Evolutionary conservation across 2,888 invertebrate species (phyloP).

Genomic region (Melanophora roralis): DNA sequence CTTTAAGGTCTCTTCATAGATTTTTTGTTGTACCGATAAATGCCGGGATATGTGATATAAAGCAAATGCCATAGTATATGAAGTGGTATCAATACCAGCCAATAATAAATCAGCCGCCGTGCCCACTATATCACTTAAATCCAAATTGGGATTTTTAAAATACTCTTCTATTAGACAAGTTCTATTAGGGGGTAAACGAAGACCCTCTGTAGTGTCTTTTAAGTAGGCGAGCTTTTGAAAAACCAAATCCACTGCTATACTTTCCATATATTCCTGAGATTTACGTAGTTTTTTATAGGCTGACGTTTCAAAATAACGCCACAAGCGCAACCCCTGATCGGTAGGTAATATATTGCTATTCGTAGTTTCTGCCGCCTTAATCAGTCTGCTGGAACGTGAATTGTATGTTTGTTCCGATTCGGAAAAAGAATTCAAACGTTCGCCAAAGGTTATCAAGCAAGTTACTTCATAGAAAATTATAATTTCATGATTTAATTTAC

Average conservation of each 20-base stretch:
- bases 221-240: conserved; percentile 79
- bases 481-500: background rate
- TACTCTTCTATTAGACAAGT: conserved; percentile 83
- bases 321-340: conserved; percentile 78
- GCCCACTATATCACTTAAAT: conserved; percentile 88
- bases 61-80: conserved; percentile 86
- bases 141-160: conserved; percentile 82
- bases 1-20: conserved; percentile 81
- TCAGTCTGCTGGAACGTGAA: conserved; percentile 83
- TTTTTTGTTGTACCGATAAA: conserved; percentile 82
- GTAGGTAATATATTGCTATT: conserved; percentile 80
- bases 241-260: conserved; percentile 83
- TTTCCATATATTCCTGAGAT: conserved; percentile 86
- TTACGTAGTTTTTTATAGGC: conserved; percentile 82
- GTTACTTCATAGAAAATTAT: conserved; percentile 82
- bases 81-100: conserved; percentile 91
- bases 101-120: conserved; percentile 90
- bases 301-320: conserved; percentile 86
- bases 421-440: conserved; percentile 83
- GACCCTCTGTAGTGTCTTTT: conserved; percentile 67
- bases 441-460: conserved; percentile 84
- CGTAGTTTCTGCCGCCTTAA: conserved; percentile 84
- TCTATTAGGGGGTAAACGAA: conserved; percentile 46
- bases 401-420: conserved; percentile 79
- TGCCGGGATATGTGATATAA: conserved; percentile 88